A percentile compares a stretch with the other conserved stretches of the same genome.
Evolutionary conservation across 2,888 invertebrate species (phyloP).

Genomic region (Chelonus formosanus): DNA sequence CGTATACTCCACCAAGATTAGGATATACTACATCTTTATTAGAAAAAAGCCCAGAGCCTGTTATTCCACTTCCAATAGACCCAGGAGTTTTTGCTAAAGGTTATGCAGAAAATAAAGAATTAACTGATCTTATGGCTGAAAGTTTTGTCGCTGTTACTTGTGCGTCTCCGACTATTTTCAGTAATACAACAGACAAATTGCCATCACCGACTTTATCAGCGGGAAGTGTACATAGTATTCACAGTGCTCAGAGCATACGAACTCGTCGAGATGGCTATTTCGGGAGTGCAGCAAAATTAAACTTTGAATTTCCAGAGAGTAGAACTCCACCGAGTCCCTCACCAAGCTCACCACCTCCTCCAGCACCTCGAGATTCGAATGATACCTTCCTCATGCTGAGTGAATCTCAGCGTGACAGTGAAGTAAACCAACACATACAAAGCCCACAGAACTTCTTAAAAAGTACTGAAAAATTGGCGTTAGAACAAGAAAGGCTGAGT

Average conservation of each 20-base stretch:
- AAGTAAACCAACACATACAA: slow-evolving; percentile 51
- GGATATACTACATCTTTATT: slow-evolving; percentile 76
- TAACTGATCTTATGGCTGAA: slow-evolving; percentile 66
- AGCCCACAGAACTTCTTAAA: slow-evolving; percentile 64
- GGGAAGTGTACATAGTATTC: slow-evolving; percentile 64
- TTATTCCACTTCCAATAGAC: slow-evolving; percentile 68
- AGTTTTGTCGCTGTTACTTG: slow-evolving; percentile 67
- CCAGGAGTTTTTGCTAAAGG: slow-evolving; percentile 70
- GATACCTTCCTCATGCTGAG: slow-evolving; percentile 65
- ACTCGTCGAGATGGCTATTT: slow-evolving; percentile 73
- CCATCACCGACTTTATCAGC: slow-evolving; percentile 73
- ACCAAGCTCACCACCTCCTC: slow-evolving; percentile 80
- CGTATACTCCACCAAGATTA: slow-evolving; percentile 64
- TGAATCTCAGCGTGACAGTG: slow-evolving; percentile 50
- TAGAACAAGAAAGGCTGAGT: slow-evolving; percentile 70
- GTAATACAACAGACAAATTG: slow-evolving; percentile 68
- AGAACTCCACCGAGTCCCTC: slow-evolving; percentile 66
- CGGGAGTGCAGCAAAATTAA: slow-evolving; percentile 66
- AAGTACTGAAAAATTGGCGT: slow-evolving; percentile 58
- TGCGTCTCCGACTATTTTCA: slow-evolving; percentile 68
- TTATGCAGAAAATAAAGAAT: slow-evolving; percentile 66
- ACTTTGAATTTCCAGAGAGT: slow-evolving; percentile 67
- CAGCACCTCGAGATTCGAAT: slow-evolving; percentile 76
- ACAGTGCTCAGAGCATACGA: slow-evolving; percentile 63
- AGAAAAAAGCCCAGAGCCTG: slow-evolving; percentile 61